Percentiles rank a stretch among this genome's conserved stretches.
Evolutionary conservation across 92 coral and sea anemone species (phyloP).

Genomic region (Bergia sp.): DNA sequence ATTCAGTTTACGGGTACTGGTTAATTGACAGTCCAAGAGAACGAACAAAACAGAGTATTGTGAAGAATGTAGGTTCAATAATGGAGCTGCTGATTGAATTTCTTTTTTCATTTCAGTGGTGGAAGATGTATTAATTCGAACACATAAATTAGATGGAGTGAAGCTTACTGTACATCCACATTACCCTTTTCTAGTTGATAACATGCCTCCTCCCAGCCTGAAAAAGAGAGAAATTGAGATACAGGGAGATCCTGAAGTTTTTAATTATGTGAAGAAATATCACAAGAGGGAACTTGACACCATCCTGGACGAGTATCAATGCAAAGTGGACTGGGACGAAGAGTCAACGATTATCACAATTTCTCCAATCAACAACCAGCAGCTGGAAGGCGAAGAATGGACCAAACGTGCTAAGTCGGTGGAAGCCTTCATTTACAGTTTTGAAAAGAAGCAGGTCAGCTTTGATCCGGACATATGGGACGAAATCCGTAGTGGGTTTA

Average conservation of each 20-base stretch:
- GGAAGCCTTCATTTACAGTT: neutral
- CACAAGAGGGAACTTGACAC: conserved; percentile 31
- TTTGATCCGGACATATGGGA: conserved; percentile 15
- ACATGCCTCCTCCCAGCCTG: conserved; percentile 29
- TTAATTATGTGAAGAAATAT: conserved; percentile 1
- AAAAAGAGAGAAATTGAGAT: conserved; percentile 15
- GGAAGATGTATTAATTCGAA: conserved; percentile 22
- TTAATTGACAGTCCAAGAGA: too few species aligned
- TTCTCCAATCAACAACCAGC: conserved; percentile 10
- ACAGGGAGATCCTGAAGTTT: conserved; percentile 9
- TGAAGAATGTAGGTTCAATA: too few species aligned
- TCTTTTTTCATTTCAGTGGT: conserved; percentile 42
- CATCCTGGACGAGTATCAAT: neutral
- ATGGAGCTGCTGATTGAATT: too few species aligned
- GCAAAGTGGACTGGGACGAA: neutral
- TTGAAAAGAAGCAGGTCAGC: conserved; percentile 8
- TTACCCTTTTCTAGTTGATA: conserved; percentile 59
- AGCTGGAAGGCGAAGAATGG: neutral
- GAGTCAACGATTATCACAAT: neutral
- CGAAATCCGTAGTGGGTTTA: neutral
- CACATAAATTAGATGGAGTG: conserved; percentile 47
- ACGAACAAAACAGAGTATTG: too few species aligned
- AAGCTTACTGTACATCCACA: conserved; percentile 43
- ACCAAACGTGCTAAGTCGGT: neutral
- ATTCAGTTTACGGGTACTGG: too few species aligned